A percentile compares a stretch with the other conserved stretches of the same genome.
phyloP scores from a whole-genome alignment of 2,113 vertebrate genomes.

The Willisornis vidua region DNA sequence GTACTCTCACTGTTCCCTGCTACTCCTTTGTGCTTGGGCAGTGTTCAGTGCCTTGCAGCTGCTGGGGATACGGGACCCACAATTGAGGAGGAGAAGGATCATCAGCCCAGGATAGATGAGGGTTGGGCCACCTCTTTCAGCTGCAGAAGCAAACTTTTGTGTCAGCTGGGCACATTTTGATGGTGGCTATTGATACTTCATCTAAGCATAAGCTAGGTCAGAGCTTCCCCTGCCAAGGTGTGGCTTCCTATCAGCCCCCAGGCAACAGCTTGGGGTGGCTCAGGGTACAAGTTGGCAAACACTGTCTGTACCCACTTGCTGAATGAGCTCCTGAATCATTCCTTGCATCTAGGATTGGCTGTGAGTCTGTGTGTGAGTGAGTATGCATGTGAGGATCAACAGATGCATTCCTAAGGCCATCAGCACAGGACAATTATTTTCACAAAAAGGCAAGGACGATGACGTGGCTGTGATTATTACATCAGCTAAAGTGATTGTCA shows the following conservation, averaged over 20 bases:
- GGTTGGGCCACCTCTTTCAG: background rate
- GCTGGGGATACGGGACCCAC: background rate
- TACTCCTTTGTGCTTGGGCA: background rate
- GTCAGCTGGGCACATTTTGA: rapidly evolving
- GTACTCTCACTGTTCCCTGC: background rate
- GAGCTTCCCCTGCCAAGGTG: background rate
- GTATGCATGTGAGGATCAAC: background rate
- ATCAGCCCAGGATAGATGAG: background rate
- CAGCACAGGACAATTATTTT: rapidly evolving
- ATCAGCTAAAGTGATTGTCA: background rate
- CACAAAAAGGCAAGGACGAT: background rate
- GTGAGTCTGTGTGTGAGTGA: no score
- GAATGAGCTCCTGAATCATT: background rate
- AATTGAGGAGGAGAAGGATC: background rate
- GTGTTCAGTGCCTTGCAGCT: background rate
- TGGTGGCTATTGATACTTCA: background rate
- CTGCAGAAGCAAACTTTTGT: background rate
- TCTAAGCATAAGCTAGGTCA: background rate
- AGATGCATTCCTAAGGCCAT: background rate
- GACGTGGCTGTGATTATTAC: background rate
- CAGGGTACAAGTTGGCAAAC: background rate
- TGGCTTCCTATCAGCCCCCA: background rate
- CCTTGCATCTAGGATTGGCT: background rate
- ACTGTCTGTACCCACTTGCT: background rate
- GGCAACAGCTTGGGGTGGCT: background rate